phyloP scores from a whole-genome alignment of 2,888 invertebrate species.

The Acanthoscelides obtectus region DNA sequence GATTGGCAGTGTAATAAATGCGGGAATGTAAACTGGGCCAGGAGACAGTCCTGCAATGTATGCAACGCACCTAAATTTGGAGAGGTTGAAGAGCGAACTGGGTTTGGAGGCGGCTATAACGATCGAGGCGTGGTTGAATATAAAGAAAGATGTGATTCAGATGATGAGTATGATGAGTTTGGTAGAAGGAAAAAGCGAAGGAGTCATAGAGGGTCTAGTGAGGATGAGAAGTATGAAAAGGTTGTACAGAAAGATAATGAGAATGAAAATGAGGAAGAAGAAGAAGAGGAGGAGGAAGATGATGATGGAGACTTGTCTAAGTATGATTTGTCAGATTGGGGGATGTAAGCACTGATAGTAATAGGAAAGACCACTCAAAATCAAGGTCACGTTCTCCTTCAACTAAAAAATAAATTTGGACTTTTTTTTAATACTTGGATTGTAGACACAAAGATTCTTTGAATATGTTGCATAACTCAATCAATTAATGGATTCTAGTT shows the following conservation, averaged over 20 bases:
- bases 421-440: not conserved
- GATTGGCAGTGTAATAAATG: conserved; percentile 99
- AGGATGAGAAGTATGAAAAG: conserved; percentile 17
- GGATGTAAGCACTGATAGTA: conserved; percentile 30
- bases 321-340: conserved; percentile 56
- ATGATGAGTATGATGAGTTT: conserved; percentile 93
- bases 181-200: conserved; percentile 42
- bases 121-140: conserved; percentile 96
- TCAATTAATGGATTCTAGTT: not conserved
- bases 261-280: conserved; percentile 45
- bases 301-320: conserved; percentile 55
- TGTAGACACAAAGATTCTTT: not conserved
- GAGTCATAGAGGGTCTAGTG: conserved; percentile 8
- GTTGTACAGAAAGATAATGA: conserved; percentile 14
- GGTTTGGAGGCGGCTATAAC: conserved; percentile 88
- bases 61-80: conserved; percentile 98
- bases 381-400: not conserved
- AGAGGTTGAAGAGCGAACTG: conserved; percentile 78
- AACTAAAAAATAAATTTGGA: not conserved
- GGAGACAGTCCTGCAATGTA: conserved; percentile 93
- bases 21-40: conserved; percentile 99
- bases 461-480: not conserved
- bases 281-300: conserved; percentile 52
- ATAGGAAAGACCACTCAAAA: not conserved
- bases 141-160: conserved; percentile 76